These are phyloP conservation scores for Trachelipus rathkii DNA, from an alignment of 1,140 invertebrate species.

Conservation along the genomic window DNA sequence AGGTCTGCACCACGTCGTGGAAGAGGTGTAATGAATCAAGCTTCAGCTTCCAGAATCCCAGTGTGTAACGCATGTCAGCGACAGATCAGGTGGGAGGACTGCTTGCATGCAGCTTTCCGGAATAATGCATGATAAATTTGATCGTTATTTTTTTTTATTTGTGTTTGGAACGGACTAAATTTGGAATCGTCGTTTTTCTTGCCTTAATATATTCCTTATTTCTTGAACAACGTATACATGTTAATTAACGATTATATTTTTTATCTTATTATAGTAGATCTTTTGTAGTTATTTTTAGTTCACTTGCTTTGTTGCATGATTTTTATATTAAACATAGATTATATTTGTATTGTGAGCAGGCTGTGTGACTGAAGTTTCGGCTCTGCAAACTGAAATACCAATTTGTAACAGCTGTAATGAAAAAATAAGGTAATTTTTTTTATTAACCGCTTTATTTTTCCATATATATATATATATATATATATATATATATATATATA, in stretches of 20 bases:
- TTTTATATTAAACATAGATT: not conserved
- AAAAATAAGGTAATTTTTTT: not conserved
- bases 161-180: no score
- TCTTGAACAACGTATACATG: no score
- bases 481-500: slow-evolving; percentile 11
- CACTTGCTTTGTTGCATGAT: not conserved
- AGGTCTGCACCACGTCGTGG: slow-evolving; percentile 75
- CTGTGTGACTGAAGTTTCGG: not conserved
- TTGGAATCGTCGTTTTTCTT: no score
- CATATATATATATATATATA: slow-evolving; percentile 24
- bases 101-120: not conserved
- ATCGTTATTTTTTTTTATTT: not conserved
- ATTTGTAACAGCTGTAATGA: not conserved
- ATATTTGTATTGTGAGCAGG: slow-evolving; percentile 5
- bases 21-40: slow-evolving; percentile 67
- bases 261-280: no score
- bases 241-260: no score
- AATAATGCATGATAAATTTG: not conserved
- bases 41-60: slow-evolving; percentile 71
- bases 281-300: no score
- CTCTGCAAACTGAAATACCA: not conserved
- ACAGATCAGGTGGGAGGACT: slow-evolving; percentile 76
- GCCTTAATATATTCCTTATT: no score
- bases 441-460: not conserved
- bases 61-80: slow-evolving; percentile 81